phyloP scores from a whole-genome alignment of 2,113 vertebrate genomes.

The Oenanthe oenanthe region DNA sequence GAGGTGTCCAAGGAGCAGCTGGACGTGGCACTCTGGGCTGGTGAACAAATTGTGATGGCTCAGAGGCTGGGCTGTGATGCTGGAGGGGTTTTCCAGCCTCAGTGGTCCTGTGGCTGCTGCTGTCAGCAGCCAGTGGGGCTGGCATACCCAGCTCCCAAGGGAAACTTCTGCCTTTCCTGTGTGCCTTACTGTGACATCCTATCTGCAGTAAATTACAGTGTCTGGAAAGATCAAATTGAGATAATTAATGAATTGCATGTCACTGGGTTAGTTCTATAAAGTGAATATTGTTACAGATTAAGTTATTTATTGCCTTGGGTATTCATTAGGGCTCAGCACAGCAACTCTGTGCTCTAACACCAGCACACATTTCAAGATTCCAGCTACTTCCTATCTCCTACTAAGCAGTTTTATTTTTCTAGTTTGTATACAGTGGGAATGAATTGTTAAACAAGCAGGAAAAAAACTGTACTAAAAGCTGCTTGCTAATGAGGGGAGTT shows the following conservation, averaged over 20 bases:
- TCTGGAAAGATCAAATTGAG: conserved; percentile 16
- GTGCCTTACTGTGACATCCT: not conserved
- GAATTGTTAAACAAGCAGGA: not conserved
- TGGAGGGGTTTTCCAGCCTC: not conserved
- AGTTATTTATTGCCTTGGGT: not conserved
- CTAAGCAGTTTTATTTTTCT: not conserved
- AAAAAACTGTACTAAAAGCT: not conserved
- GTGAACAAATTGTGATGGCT: not conserved
- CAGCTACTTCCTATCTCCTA: not conserved
- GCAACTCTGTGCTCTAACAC: not conserved
- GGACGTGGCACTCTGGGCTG: not conserved
- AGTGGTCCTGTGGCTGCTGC: not conserved
- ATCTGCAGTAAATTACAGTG: not conserved
- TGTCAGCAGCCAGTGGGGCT: not conserved
- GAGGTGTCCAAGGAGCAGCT: fast-evolving
- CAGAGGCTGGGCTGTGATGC: not conserved
- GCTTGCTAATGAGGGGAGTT: fast-evolving
- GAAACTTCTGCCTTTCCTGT: not conserved
- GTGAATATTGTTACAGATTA: not conserved
- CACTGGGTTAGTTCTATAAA: not conserved
- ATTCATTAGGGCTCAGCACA: not conserved
- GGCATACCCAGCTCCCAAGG: not conserved
- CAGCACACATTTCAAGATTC: not conserved
- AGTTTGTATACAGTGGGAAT: not conserved
- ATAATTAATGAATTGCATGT: not conserved